Conservation (phyloP, 2,888 invertebrate species). For the Bombyx huttoni region DNA sequence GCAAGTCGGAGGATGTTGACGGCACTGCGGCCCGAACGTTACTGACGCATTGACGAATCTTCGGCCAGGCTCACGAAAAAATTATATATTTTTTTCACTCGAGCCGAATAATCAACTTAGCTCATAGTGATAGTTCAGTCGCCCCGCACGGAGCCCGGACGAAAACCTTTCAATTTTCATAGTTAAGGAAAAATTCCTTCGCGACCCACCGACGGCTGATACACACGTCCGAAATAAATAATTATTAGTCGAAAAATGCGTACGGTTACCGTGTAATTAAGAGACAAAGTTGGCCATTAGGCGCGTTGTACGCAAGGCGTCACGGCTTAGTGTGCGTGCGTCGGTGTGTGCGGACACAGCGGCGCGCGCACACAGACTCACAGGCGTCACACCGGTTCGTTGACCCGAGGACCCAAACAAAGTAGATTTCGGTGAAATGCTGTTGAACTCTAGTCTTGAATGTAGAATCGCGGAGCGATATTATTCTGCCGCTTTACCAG, state of each 20-base stretch:
- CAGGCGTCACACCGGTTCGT: slow-evolving; percentile 54
- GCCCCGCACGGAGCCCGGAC: slow-evolving; percentile 29
- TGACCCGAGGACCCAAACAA: slow-evolving; percentile 70
- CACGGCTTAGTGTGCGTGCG: slow-evolving; percentile 40
- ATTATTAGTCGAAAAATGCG: slow-evolving; percentile 21
- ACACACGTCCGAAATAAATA: slow-evolving; percentile 17
- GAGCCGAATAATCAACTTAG: slow-evolving; percentile 64
- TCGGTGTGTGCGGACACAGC: slow-evolving; percentile 30
- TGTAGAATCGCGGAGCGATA: slow-evolving; percentile 44
- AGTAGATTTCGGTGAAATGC: slow-evolving; percentile 71
- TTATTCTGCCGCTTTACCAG: slow-evolving; percentile 36
- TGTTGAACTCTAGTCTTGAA: slow-evolving; percentile 67
- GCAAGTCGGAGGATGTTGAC: slow-evolving; percentile 49
- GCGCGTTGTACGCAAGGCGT: slow-evolving; percentile 25
- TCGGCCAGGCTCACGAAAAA: slow-evolving; percentile 62
- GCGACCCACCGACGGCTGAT: slow-evolving; percentile 8
- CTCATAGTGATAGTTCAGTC: slow-evolving; percentile 67
- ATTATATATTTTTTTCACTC: slow-evolving; percentile 61
- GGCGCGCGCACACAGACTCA: slow-evolving; percentile 51
- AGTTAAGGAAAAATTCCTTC: slow-evolving; percentile 27
- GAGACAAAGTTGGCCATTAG: slow-evolving; percentile 44
- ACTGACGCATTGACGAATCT: slow-evolving; percentile 70
- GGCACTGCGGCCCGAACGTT: slow-evolving; percentile 50
- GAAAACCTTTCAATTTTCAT: slow-evolving; percentile 17
- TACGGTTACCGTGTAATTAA: slow-evolving; percentile 43